Percentiles rank a stretch among this genome's conserved stretches.
Conservation (phyloP, 2,113 vertebrate species). For the Nibea albiflora region DNA sequence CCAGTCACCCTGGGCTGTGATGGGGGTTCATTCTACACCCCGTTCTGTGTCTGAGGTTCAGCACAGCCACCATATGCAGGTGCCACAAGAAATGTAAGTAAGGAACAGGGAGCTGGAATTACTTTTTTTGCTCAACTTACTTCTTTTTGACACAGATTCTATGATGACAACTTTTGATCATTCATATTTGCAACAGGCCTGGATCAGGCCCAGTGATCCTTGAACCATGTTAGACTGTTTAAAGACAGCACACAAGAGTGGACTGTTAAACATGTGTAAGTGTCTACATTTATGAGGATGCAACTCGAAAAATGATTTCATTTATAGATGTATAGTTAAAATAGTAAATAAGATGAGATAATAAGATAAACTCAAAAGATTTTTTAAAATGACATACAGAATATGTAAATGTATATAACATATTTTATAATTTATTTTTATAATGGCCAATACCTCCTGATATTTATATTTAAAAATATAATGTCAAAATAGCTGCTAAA, state of each 20-base stretch:
- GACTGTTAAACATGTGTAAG: slow-evolving; percentile 8
- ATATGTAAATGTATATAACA: too few relatives aligned
- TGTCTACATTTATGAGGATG: slow-evolving; percentile 4
- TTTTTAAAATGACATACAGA: too few relatives aligned
- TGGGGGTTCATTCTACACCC: slow-evolving; percentile 58
- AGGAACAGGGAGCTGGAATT: slow-evolving; percentile 40
- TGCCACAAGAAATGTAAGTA: slow-evolving; percentile 55
- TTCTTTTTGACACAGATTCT: slow-evolving; percentile 9
- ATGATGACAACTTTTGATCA: neutral
- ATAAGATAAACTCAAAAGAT: neutral
- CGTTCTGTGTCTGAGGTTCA: slow-evolving; percentile 52
- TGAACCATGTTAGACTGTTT: neutral
- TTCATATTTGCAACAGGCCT: neutral
- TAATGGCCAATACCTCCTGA: too few relatives aligned
- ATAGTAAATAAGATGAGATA: neutral
- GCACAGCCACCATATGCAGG: slow-evolving; percentile 44
- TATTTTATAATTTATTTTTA: too few relatives aligned
- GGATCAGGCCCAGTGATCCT: slow-evolving; percentile 4
- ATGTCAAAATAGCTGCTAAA: neutral
- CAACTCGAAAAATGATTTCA: neutral
- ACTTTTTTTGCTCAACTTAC: slow-evolving; percentile 47
- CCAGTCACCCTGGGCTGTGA: slow-evolving; percentile 69
- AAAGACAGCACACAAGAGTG: neutral
- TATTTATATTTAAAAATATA: too few relatives aligned
- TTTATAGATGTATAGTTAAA: neutral